phyloP scores from a whole-genome alignment of 2,888 invertebrate species.

The Maniola hyperantus region DNA sequence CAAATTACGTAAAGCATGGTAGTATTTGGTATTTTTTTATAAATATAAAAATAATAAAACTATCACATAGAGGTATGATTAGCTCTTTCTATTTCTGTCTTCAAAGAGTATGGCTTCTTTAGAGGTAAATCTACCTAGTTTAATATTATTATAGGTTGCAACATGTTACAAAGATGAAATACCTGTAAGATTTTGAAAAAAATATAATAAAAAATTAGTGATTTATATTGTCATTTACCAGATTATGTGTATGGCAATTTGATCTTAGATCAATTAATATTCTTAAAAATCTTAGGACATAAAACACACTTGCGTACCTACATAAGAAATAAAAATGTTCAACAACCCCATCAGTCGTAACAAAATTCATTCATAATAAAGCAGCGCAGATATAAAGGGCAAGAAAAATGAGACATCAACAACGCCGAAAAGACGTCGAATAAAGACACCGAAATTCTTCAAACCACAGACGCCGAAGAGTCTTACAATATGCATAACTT shows the following conservation, averaged over 20 bases:
- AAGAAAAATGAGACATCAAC: constrained; percentile 70
- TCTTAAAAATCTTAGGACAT: constrained; percentile 1
- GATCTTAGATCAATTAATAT: constrained; percentile 1
- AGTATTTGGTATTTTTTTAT: neutral
- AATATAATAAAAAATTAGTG: neutral
- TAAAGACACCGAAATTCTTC: constrained; percentile 70
- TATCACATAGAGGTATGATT: no score
- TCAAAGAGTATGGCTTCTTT: no score
- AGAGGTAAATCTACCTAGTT: no score
- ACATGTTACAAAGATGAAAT: no score
- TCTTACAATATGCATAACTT: constrained; percentile 82
- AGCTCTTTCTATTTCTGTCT: no score
- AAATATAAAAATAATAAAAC: neutral
- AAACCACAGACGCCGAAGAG: constrained; percentile 64
- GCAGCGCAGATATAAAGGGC: constrained; percentile 62
- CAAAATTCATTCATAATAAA: constrained; percentile 68
- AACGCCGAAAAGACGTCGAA: constrained; percentile 58
- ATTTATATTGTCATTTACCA: neutral
- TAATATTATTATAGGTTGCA: no score
- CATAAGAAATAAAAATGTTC: constrained; percentile 44
- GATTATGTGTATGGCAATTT: neutral
- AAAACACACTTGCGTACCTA: constrained; percentile 15
- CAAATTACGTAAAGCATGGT: constrained; percentile 5
- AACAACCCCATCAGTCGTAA: constrained; percentile 60
- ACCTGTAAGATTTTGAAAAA: no score